These are phyloP conservation scores for Calyptomena viridis DNA, from an alignment of 2,113 vertebrate genomes.

Conservation along the genomic window DNA sequence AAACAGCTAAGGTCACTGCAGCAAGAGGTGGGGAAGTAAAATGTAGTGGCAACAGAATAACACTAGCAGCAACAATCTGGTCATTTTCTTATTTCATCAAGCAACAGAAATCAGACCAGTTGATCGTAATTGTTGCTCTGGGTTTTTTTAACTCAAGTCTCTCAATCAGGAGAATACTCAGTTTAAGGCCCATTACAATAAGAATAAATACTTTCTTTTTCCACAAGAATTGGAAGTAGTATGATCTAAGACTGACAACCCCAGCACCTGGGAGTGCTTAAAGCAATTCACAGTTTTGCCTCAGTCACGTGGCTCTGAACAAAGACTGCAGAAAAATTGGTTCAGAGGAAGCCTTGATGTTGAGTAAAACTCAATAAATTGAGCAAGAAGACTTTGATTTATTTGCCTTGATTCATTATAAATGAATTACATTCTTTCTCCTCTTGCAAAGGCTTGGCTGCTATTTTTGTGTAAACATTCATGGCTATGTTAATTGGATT, in stretches of 20 bases:
- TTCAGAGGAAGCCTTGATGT: slow-evolving; percentile 30
- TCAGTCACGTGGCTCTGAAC: slow-evolving; percentile 61
- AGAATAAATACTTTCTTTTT: slow-evolving; percentile 58
- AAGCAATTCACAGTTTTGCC: slow-evolving; percentile 67
- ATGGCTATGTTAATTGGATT: slow-evolving; percentile 34
- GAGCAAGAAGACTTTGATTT: slow-evolving; percentile 18
- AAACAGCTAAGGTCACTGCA: background rate
- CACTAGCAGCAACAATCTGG: background rate
- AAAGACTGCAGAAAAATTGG: slow-evolving; percentile 59
- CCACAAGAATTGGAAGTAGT: slow-evolving; percentile 53
- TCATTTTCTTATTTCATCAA: background rate
- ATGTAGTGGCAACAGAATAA: background rate
- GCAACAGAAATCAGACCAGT: background rate
- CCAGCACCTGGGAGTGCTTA: slow-evolving; percentile 76
- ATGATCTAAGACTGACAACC: slow-evolving; percentile 63
- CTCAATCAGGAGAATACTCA: background rate
- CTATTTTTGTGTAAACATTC: slow-evolving; percentile 38
- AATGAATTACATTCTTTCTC: slow-evolving; percentile 43
- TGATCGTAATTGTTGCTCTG: background rate
- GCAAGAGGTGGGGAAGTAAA: background rate
- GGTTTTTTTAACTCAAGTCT: background rate
- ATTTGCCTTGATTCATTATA: background rate
- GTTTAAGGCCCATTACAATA: background rate
- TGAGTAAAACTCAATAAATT: slow-evolving; percentile 25
- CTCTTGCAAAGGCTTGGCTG: slow-evolving; percentile 29